phyloP scores from a whole-genome alignment of 2,113 vertebrate genomes.

The Atherinomorus stipes region DNA sequence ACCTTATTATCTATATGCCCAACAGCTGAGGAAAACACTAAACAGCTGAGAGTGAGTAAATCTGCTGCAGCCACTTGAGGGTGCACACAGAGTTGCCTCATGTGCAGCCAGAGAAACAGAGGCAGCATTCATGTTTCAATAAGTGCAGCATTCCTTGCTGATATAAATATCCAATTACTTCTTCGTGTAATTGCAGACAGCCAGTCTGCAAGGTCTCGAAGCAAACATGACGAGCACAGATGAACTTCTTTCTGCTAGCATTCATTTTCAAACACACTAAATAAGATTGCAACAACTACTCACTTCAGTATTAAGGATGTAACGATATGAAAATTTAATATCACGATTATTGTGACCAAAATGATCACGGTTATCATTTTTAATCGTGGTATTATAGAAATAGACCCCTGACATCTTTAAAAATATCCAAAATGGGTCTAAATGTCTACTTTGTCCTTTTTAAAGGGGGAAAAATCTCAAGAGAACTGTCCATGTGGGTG shows the following conservation, averaged over 20 bases:
- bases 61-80: slow-evolving; percentile 35
- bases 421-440: too few species aligned
- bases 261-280: background rate
- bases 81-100: slow-evolving; percentile 14
- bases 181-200: background rate
- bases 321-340: too few species aligned
- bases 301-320: too few species aligned
- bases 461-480: too few species aligned
- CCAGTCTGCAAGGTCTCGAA: background rate
- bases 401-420: too few species aligned
- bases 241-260: background rate
- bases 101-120: slow-evolving; percentile 26
- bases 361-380: too few species aligned
- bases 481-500: too few species aligned
- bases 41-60: slow-evolving; percentile 32
- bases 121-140: slow-evolving; percentile 44
- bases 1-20: slow-evolving; percentile 27
- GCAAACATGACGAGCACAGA: background rate
- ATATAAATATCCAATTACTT: slow-evolving; percentile 1
- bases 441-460: too few species aligned
- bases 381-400: too few species aligned
- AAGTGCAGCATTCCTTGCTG: background rate
- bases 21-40: slow-evolving; percentile 39
- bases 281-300: background rate
- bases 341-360: too few species aligned